Conservation (phyloP, 2,797 vertebrate genomes). For the Somateria mollissima region DNA sequence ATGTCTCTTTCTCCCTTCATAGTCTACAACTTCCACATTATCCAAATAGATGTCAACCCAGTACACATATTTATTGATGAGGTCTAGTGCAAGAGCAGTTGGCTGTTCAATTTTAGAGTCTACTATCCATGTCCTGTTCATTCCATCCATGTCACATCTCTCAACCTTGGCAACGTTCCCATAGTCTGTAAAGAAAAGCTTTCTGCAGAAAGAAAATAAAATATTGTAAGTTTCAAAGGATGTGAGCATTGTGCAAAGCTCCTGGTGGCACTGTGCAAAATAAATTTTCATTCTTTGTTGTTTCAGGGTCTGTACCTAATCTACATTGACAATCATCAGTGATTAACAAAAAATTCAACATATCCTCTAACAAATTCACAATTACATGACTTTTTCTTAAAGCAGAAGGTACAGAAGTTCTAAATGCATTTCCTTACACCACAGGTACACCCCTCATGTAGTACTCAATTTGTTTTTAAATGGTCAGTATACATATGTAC, state of each 20-base stretch:
- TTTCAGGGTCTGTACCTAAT: constrained; percentile 24
- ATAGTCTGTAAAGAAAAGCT: constrained; percentile 98
- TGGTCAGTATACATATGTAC: neutral
- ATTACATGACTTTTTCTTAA: constrained; percentile 15
- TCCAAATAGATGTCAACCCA: constrained; percentile 96
- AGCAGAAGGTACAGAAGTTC: neutral
- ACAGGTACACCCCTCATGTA: neutral
- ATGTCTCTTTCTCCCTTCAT: constrained; percentile 90
- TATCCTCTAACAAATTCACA: constrained; percentile 1
- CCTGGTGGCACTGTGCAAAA: constrained; percentile 42
- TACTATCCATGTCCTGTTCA: constrained; percentile 91
- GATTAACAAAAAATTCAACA: neutral
- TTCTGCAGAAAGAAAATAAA: constrained; percentile 84
- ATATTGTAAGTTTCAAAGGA: constrained; percentile 47
- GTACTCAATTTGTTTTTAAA: neutral
- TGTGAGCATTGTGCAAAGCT: constrained; percentile 11
- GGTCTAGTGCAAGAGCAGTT: constrained; percentile 89
- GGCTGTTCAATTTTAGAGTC: constrained; percentile 91
- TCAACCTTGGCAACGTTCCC: constrained; percentile 93
- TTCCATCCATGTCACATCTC: constrained; percentile 96
- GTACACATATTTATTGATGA: constrained; percentile 94
- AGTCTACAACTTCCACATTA: constrained; percentile 93
- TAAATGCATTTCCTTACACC: neutral
- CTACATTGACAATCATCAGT: constrained; percentile 27
- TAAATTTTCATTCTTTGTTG: constrained; percentile 20